Conservation (phyloP, 1,140 invertebrate species). For the Leguminivora glycinivorella region DNA sequence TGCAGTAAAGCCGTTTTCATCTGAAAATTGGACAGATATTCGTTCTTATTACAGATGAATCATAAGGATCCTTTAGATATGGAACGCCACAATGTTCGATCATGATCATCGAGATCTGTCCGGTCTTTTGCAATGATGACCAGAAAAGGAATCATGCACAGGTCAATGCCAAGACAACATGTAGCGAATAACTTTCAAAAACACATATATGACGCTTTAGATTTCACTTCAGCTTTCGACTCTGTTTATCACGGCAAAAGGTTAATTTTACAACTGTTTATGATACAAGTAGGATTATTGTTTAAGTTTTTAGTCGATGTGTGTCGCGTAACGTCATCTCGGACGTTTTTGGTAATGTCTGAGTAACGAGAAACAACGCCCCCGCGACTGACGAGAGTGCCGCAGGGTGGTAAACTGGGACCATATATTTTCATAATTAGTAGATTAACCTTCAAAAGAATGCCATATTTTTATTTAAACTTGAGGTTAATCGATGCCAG, state of each 20-base stretch:
- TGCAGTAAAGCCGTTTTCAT: too few species aligned
- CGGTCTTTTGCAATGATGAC: slow-evolving; percentile 26
- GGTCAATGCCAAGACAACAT: slow-evolving; percentile 16
- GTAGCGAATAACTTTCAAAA: neutral
- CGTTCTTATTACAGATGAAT: too few species aligned
- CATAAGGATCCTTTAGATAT: too few species aligned
- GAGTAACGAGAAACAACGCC: slow-evolving; percentile 22
- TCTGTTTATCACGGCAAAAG: neutral
- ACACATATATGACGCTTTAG: neutral
- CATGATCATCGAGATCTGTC: slow-evolving; percentile 16
- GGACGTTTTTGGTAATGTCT: slow-evolving; percentile 14
- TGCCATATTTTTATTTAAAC: too few species aligned
- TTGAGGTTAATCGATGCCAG: too few species aligned
- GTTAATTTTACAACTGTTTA: neutral
- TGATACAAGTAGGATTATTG: neutral
- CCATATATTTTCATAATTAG: neutral
- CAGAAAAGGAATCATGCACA: slow-evolving; percentile 25
- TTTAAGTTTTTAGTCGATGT: neutral
- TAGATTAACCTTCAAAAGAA: too few species aligned
- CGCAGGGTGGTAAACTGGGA: slow-evolving; percentile 7
- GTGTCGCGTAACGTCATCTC: slow-evolving; percentile 17
- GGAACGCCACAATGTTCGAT: too few species aligned
- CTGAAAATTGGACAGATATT: too few species aligned
- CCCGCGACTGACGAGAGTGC: neutral
- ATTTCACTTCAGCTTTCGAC: neutral